Conservation (phyloP, 2,113 vertebrate genomes). For the Apodemus speciosus region DNA sequence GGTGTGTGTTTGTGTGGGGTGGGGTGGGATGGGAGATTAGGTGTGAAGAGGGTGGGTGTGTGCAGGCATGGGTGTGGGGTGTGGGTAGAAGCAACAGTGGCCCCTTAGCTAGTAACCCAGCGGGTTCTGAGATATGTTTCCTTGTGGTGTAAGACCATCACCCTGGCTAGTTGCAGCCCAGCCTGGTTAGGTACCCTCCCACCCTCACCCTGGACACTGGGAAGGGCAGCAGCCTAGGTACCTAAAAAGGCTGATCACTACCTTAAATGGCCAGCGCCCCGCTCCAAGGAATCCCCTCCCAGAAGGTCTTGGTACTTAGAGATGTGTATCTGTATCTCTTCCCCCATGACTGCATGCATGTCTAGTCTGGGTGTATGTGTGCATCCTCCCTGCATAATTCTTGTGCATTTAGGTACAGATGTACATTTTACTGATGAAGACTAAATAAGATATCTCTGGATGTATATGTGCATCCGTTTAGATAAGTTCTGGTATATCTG, state of each 20-base stretch:
- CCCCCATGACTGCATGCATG: neutral
- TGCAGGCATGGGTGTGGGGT: neutral
- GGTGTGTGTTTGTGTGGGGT: neutral
- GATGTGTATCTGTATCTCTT: conserved; percentile 28
- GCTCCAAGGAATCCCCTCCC: neutral
- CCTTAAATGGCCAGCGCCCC: conserved; percentile 59
- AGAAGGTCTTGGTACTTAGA: conserved; percentile 19
- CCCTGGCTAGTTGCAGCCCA: neutral
- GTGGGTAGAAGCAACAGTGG: neutral
- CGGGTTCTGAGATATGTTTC: conserved; percentile 63
- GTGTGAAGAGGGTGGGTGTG: neutral
- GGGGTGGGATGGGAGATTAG: neutral
- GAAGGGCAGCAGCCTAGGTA: neutral
- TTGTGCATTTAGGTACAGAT: neutral
- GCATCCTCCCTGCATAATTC: conserved; percentile 16
- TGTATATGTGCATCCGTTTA: conserved; percentile 34
- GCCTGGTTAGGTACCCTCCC: neutral
- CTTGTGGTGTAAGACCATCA: neutral
- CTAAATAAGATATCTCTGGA: neutral
- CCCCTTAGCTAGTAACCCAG: conserved; percentile 27
- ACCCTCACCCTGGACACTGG: neutral
- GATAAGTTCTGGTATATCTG: conserved; percentile 59
- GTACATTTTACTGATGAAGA: conserved; percentile 40
- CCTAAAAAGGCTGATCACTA: neutral
- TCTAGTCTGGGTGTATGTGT: conserved; percentile 25